Base-by-base conservation (phyloP, 2,797 vertebrate genomes). In the Spheniscus humboldti region DNA sequence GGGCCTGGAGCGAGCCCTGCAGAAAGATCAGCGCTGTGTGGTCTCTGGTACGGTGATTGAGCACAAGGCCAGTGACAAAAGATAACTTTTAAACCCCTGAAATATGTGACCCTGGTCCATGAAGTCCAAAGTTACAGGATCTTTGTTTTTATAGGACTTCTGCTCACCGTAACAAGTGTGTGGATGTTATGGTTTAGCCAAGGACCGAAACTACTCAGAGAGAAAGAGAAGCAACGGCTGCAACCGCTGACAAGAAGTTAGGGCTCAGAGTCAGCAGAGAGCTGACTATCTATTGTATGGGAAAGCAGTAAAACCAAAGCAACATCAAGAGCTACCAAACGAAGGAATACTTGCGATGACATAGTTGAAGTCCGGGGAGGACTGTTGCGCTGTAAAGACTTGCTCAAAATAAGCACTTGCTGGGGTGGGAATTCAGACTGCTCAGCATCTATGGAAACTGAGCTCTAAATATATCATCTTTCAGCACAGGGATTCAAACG, bases 381-480 rank as follows among this genome's bases (percentile, higher is more conserved):
- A 56, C 28, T 35, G 66, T 0, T 53, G 75, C 53, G 9, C 60
- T 52, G 48, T 6, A 45, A 69, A 71, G 72, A 48, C 37, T 35
- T 56, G 75, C 92, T 93, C 62, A 68, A 92, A 95, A 92, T 83
- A 90, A 85, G 64, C 68, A 45, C n/a, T 89, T 56, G 45, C 89
- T 75, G 71, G 83, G 45, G 52, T 89, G 86, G 95, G 88, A 91
- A 94, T 87, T 92, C 86, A 93, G 79, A 33, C 30, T 86, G 68
- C 72, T 94, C 39, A 7, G 90, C 92, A 79, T 66, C 83, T 76
- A 17, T 69, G 80, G 94, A 91, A 95, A 95, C 72, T 28, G 63
- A 83, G 75, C 76, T 75, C 86, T 71, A 77, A 85, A 92, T 9
- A 92, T 30, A 87, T 63, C 91, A 5, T 41, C 52, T 20, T 41